Base-by-base conservation (phyloP, 2,888 invertebrate genomes). In the Pristionchus japonicus region DNA sequence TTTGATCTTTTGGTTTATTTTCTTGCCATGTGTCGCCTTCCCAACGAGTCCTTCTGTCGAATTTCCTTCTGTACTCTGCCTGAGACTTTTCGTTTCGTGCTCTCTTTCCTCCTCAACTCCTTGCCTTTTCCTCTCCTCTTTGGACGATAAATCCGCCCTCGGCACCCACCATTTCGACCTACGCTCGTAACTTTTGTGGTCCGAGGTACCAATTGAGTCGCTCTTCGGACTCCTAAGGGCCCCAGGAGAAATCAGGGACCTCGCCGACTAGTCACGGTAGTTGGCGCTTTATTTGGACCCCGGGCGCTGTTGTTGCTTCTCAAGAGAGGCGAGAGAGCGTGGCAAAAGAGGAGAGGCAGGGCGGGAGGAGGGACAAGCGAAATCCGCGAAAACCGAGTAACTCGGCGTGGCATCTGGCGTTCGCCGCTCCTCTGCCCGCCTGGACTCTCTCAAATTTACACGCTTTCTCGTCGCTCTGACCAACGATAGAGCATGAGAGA, bases 131-230 rank as follows among this genome's bases (percentile, higher is more conserved):
- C n/a, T 34, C 57, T 49, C 86, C 23, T 70, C 31, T 23, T 27
- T 7, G 23, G 70, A 20, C 86, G 49, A 34, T 70, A 67, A 49
- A 37, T 70, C 86, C 74, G n/a, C 34, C 43, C 9, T 20, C 20
- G 27, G 70, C 7, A 49, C 47, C 52, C n/a, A n/a, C 64, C 43
- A 64, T 64, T 85, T 57, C 9, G 27, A n/a, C 31, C 9, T 0
- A 11, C 31, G 23, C 27, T 52, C 82, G 82, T 57, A 83, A 83
- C 82, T 83, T 83, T 47, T 0, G 49, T 17, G n/a, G n/a, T n/a
- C n/a, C 43, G 77, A 64, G 77, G 83, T 82, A 67, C 80, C 77
- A 77, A 57, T 80, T 82, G 80, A 52, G 57, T n/a, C 61, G 52
- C n/a, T n/a, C n/a, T n/a, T 37, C 67, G 70, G 80, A 13, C 20